A percentile compares a stretch with the other conserved stretches of the same genome.
Evolutionary conservation across 30 jellyfish, hydroid and myxozoan species (phyloP).

Genomic region (Hydractinia echinata): DNA sequence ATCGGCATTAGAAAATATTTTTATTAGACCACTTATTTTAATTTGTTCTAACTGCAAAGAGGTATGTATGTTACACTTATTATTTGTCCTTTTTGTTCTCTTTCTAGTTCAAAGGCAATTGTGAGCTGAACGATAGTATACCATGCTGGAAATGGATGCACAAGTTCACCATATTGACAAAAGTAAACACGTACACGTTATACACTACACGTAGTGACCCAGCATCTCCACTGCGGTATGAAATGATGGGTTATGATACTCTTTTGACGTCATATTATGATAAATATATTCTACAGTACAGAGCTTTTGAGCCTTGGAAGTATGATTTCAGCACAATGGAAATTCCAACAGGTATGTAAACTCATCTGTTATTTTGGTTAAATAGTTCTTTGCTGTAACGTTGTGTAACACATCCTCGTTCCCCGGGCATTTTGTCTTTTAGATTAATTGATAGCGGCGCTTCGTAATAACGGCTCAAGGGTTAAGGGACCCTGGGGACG

Average conservation of each 20-base stretch:
- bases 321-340: slow-evolving; percentile 53
- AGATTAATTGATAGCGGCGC: too few species aligned
- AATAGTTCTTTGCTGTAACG: too few species aligned
- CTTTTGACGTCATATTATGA: slow-evolving; percentile 81
- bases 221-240: slow-evolving; percentile 74
- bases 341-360: slow-evolving; percentile 67
- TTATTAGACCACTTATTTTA: too few species aligned
- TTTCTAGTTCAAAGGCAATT: slow-evolving; percentile 70
- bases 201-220: slow-evolving; percentile 74
- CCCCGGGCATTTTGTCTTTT: too few species aligned
- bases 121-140: slow-evolving; percentile 52
- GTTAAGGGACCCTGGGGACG: too few species aligned
- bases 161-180: slow-evolving; percentile 66
- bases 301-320: slow-evolving; percentile 63
- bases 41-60: too few species aligned
- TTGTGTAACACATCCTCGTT: too few species aligned
- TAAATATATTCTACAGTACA: slow-evolving; percentile 67
- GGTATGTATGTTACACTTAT: background rate
- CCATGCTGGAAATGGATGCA: slow-evolving; percentile 77
- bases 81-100: background rate
- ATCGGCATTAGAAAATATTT: too few species aligned
- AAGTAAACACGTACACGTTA: slow-evolving; percentile 65
- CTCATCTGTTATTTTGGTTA: background rate
- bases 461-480: too few species aligned
- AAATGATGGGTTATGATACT: slow-evolving; percentile 95